Evolutionary conservation across 2,888 invertebrate genomes (phyloP), one percentile per base, ranked within the genome.

Genomic region (Hipparchia sbordonii): DNA sequence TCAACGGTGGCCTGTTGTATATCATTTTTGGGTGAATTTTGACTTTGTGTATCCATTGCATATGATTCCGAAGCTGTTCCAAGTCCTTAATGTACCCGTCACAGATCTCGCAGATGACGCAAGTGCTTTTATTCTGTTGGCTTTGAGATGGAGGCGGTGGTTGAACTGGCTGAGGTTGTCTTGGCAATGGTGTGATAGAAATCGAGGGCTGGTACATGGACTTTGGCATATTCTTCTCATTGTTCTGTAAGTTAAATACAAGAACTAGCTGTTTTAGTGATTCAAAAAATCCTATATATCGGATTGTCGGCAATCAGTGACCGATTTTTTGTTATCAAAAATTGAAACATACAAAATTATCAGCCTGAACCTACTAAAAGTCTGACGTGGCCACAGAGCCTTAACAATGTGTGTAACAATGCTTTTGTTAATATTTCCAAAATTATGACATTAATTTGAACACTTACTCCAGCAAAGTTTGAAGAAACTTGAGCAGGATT

Each of bases 1-100:
- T 98, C 78, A 99, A 95, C 65, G 98, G 98, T 72, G 99, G 98
- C 89, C 97, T 95, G 91, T 98, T 98, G 91, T 98, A 97, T 81
- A 98, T 98, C 98, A 98, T 98, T 93, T 98, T 98, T 72, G 98
- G 98, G 91, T 98, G 98, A 83, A 98, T 98, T 89, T 98, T 98
- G 79, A 98, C 98, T 95, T 98, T 98, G 89, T 99, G 99, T 87
- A 98, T 98, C 97, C 98, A 98, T 86, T 98, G 98, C 98, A 99
- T 98, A 86, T 99, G 99, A 88, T 98, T 98, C 77, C 98, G 95
- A 77, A 99, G 92, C 86, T 98, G 98, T 83, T 98, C 98, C 84
- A 98, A 94, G 89, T 99, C 98, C 94, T 98, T 98, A 76, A 99
- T 98, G 86, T 98, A 98, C 39, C 98, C 98, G 85, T 99, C 99